Percentiles rank a stretch among this genome's conserved stretches.
phyloP scores from a whole-genome alignment of 2,113 vertebrate genomes.

The Cheilinus undulatus region DNA sequence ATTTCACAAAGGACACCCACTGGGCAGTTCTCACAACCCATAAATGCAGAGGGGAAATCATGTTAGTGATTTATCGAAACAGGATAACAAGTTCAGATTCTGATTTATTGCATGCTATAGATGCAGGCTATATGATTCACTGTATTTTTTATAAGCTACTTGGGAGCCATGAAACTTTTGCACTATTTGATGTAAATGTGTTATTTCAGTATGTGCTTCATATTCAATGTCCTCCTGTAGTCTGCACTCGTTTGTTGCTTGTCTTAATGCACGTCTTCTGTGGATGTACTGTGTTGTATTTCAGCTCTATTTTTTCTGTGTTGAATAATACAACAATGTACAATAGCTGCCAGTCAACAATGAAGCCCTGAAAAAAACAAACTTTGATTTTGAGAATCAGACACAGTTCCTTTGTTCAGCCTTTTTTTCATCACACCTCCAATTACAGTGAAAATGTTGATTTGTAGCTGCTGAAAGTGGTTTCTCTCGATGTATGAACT shows the following conservation, averaged over 20 bases:
- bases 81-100: background rate
- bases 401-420: slow-evolving; percentile 25
- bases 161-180: slow-evolving; percentile 58
- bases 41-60: slow-evolving; percentile 23
- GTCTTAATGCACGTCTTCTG: slow-evolving; percentile 8
- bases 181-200: slow-evolving; percentile 29
- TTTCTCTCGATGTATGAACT: slow-evolving; percentile 48
- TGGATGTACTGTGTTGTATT: slow-evolving; percentile 15
- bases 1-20: slow-evolving; percentile 41
- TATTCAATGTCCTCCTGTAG: slow-evolving; percentile 18
- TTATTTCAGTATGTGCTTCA: background rate
- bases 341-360: slow-evolving; percentile 4
- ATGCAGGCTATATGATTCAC: slow-evolving; percentile 2
- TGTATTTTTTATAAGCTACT: slow-evolving; percentile 40
- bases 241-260: slow-evolving; percentile 14
- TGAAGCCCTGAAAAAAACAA: slow-evolving; percentile 2
- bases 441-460: slow-evolving; percentile 29
- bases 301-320: slow-evolving; percentile 1
- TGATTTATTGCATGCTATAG: slow-evolving; percentile 20
- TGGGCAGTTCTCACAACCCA: slow-evolving; percentile 34
- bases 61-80: slow-evolving; percentile 32
- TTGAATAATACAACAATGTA: background rate
- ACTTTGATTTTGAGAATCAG: slow-evolving; percentile 24
- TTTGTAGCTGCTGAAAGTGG: slow-evolving; percentile 32
- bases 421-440: slow-evolving; percentile 20